phyloP scores from a whole-genome alignment of 2,888 invertebrate species.

The Caenorhabditis plicata region DNA sequence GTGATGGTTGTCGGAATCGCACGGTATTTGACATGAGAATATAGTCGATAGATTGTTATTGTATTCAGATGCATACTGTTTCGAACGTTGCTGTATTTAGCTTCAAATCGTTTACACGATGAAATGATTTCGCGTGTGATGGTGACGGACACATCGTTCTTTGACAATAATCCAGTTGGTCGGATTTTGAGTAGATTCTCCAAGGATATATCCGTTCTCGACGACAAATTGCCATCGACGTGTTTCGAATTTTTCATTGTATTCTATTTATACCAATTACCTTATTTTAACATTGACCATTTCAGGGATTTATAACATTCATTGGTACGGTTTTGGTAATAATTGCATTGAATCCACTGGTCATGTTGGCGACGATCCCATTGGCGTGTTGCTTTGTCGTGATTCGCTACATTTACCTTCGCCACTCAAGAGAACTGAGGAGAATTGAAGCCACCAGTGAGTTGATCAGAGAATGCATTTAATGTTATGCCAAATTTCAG shows the following conservation, averaged over 20 bases:
- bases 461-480: not conserved
- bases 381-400: constrained; percentile 78
- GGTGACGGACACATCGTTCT: constrained; percentile 81
- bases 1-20: constrained; percentile 25
- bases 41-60: not conserved
- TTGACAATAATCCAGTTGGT: constrained; percentile 83
- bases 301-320: constrained; percentile 74
- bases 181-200: constrained; percentile 79
- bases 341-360: constrained; percentile 76
- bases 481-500: constrained; percentile 69
- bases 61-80: constrained; percentile 64
- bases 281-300: constrained; percentile 4
- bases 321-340: constrained; percentile 74
- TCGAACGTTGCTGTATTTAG: constrained; percentile 77
- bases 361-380: constrained; percentile 76
- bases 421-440: constrained; percentile 79
- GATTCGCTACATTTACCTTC: constrained; percentile 77
- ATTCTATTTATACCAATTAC: constrained; percentile 4
- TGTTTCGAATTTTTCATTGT: constrained; percentile 68
- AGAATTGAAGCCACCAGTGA: constrained; percentile 69
- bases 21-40: too few relatives aligned
- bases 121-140: constrained; percentile 82
- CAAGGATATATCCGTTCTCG: constrained; percentile 81
- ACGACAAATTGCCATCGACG: constrained; percentile 72
- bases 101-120: constrained; percentile 80